Base-by-base conservation (phyloP, 1,140 invertebrate species). In the Ceratitis capitata region DNA sequence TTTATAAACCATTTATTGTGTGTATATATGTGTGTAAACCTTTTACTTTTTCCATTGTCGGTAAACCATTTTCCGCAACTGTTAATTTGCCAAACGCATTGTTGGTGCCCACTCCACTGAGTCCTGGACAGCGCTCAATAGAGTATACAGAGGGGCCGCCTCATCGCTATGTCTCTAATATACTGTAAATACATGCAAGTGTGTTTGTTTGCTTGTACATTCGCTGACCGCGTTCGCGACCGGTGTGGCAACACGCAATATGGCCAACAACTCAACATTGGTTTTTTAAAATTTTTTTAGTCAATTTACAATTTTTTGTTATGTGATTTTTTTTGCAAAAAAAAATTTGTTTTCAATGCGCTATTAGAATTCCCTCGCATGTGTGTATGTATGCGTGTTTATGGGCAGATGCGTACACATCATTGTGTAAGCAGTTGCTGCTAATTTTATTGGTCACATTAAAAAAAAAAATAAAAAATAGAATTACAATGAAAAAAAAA, bases 1-100 rank as follows among this genome's bases (percentile, higher is more conserved):
- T 32, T 64, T 39, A 10, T 39, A 10, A 26, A 4, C 29, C 39
- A 7, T 32, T 69, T 32, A 16, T 69, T n/a, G 16, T 32, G 14
- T 35, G 32, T 45, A 3, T 47, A 7, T 49, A 16, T 58, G 2
- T 56, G 14, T 61, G 32, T 61, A 12, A 16, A 7, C 1, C 47
- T n/a, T 29, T 6, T 3, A 1, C 64, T 47, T 82, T 61, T 61
- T 83, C 78, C 69, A 84, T 85, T 85, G 74, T 86, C 58, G 85
- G 86, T 86, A 85, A 85, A 86, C 86, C 86, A 86, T 86, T 84
- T 86, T 74, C 86, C 86, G 69, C 85, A 86, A 86, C 85, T 85
- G 85, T 86, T 86, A 86, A 86, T 86, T 86, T 85, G 58, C 82
- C 69, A 86, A 86, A 85, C 47, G n/a, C 84, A n/a, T 10, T 51